phyloP scores from a whole-genome alignment of 2,888 invertebrate genomes.

The Trilocha varians region DNA sequence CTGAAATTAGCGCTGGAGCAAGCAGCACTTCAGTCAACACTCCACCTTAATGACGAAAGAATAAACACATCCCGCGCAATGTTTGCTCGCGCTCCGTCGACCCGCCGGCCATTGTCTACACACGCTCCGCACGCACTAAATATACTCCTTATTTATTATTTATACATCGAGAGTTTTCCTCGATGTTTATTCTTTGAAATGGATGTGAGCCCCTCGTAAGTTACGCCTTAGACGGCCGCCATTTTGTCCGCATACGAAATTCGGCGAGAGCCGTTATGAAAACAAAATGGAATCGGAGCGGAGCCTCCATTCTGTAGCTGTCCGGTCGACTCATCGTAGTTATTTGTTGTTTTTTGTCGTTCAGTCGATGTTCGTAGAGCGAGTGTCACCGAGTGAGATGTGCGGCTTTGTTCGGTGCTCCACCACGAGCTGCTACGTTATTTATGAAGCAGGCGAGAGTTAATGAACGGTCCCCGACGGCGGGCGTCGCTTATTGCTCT shows the following conservation, averaged over 20 bases:
- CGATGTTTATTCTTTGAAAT: conserved; percentile 66
- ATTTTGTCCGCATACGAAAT: conserved; percentile 37
- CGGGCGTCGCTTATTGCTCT: conserved; percentile 66
- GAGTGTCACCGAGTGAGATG: conserved; percentile 23
- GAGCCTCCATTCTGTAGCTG: conserved; percentile 19
- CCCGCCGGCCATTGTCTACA: conserved; percentile 52
- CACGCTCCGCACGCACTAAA: conserved; percentile 52
- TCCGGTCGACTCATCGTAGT: conserved; percentile 31
- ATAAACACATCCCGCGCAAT: conserved; percentile 45
- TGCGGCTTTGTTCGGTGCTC: conserved; percentile 30
- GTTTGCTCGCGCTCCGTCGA: conserved; percentile 44
- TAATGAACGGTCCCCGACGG: conserved; percentile 58
- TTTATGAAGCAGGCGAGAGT: conserved; percentile 56
- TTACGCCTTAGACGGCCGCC: conserved; percentile 39
- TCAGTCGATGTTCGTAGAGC: too few relatives aligned
- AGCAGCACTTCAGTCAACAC: conserved; percentile 42
- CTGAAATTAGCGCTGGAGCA: conserved; percentile 59
- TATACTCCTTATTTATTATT: conserved; percentile 67
- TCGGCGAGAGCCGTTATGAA: conserved; percentile 41
- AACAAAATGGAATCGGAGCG: conserved; percentile 42
- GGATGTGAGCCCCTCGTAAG: conserved; percentile 49
- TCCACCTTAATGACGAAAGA: conserved; percentile 64
- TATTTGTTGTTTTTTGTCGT: conserved; percentile 45
- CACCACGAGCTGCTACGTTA: conserved; percentile 34
- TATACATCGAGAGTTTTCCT: conserved; percentile 64